Base-by-base conservation (phyloP, 2,113 vertebrate genomes). In the Psilopsiagon aurifrons region DNA sequence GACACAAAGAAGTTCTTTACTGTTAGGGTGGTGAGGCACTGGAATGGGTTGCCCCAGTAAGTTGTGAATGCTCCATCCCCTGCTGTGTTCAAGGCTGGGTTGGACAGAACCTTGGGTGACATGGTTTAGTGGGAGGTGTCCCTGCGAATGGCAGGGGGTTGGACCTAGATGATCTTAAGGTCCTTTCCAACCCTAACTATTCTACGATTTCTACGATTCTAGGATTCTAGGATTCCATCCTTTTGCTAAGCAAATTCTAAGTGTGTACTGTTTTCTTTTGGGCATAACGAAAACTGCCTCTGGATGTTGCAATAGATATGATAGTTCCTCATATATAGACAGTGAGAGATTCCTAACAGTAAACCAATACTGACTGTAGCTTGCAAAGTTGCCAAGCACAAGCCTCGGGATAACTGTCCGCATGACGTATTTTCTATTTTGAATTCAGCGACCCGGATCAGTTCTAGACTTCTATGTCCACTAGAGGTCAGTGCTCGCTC, bases 401-500 rank as follows among this genome's bases (percentile, higher is more conserved):
- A 73, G 52, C 41, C 33, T 27, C 13, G 54, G 82, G 59, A 71
- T 41, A 49, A 41, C n/a, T 5, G 37, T 12, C 7, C 0, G 0
- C 24, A 0, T 73, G 88, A 73, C 2, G 25, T 31, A 2, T 33
- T 52, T 79, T 57, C 2, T 16, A 4, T 62, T 95, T 88, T 11
- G 62, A 54, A 44, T 31, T 11, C 19, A 39, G 51, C 2, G 1
- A 7, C 51, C 44, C 44, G 33, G 62, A 11, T 22, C 54, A 5
- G 1, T 13, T 41, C 33, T 15, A 17, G 11, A 8, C 15, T 39
- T 41, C 22, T 35, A 2, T 33, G 20, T 24, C 96, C 95, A 33
- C 95, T 71, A 95, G 95, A 78, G 92, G 94, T 73, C 96, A 95
- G 95, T 67, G 80, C 86, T 95, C 9, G 3, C 85, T 83, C 68